phyloP scores from a whole-genome alignment of 1,140 invertebrate genomes.

The Batillaria attramentaria region DNA sequence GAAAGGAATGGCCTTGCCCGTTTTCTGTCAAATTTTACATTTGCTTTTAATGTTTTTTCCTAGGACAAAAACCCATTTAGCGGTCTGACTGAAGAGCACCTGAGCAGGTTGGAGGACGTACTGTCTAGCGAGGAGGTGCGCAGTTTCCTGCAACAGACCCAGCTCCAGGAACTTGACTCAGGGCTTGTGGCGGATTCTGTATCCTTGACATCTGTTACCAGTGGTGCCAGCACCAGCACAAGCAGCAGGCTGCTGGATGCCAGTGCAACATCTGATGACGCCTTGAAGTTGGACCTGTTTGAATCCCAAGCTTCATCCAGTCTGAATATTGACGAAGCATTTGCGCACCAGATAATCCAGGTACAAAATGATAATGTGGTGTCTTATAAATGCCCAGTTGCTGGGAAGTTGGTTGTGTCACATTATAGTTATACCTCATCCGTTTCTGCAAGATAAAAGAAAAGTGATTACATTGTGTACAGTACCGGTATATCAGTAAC shows the following conservation, averaged over 20 bases:
- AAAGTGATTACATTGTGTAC: no score
- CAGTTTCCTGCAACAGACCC: constrained; percentile 76
- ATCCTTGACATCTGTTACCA: not conserved
- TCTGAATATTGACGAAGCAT: constrained; percentile 27
- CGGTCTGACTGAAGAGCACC: constrained; percentile 76
- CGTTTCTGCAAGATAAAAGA: no score
- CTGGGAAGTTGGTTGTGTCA: no score
- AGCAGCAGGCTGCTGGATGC: constrained; percentile 2
- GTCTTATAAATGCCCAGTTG: no score
- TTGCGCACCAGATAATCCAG: constrained; percentile 40
- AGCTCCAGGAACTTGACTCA: constrained; percentile 38
- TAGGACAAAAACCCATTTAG: constrained; percentile 73
- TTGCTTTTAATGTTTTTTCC: no score
- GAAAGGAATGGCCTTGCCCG: no score
- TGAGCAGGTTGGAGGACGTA: constrained; percentile 76
- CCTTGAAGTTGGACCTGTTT: constrained; percentile 43
- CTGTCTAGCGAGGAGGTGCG: constrained; percentile 77
- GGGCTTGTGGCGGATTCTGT: constrained; percentile 28
- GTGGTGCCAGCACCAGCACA: not conserved
- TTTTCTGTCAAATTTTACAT: no score
- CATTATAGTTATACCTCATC: no score
- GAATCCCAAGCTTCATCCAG: constrained; percentile 25
- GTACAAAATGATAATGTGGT: no score
- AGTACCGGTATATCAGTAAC: no score
- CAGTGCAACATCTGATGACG: constrained; percentile 30